Evolutionary conservation across 2,113 vertebrate genomes (phyloP).

Genomic region (Eulemur rufifrons): DNA sequence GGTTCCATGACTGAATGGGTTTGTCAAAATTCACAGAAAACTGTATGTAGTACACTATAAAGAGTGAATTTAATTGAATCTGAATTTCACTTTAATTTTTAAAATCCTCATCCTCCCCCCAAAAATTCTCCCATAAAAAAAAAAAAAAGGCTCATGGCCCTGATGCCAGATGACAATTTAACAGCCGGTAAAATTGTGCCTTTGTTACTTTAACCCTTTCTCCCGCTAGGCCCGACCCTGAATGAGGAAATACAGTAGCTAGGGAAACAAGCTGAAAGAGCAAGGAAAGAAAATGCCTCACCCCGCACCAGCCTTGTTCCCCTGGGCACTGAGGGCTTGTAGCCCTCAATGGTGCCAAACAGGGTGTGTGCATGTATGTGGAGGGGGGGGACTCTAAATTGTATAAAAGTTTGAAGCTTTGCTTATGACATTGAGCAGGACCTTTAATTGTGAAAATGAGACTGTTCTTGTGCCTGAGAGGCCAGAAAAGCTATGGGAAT

Average conservation of each 20-base stretch:
- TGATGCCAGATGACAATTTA: constrained; percentile 2
- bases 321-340: fast-evolving
- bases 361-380: neutral
- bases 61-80: neutral
- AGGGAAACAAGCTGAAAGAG: neutral
- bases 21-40: constrained; percentile 32
- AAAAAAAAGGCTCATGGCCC: neutral
- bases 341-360: neutral
- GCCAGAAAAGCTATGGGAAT: neutral
- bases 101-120: neutral
- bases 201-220: neutral
- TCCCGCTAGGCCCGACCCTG: neutral
- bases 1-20: neutral
- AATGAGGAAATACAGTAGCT: neutral
- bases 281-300: neutral
- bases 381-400: neutral
- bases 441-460: neutral
- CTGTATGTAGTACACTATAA: neutral
- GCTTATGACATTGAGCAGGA: neutral
- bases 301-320: fast-evolving
- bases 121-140: neutral
- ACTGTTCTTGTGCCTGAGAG: neutral
- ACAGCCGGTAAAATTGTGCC: neutral
- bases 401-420: neutral
- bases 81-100: neutral